Evolutionary conservation across 2,888 invertebrate genomes (phyloP).

Genomic region (Anthrax anthrax): DNA sequence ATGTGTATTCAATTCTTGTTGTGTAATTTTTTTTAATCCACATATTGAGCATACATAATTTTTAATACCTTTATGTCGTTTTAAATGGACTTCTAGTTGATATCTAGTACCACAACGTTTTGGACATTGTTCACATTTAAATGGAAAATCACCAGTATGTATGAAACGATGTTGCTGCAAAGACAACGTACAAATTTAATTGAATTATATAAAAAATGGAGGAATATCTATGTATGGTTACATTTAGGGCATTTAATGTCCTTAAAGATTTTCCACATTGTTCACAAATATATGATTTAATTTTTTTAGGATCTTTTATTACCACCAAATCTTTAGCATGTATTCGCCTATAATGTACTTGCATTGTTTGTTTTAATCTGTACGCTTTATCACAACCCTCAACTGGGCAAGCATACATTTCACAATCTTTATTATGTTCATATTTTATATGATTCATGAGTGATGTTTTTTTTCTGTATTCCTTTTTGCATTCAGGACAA

Average conservation of each 20-base stretch:
- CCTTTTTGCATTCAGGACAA: constrained; percentile 3
- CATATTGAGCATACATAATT: constrained; percentile 6
- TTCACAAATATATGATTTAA: constrained; percentile 5
- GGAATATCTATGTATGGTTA: not conserved
- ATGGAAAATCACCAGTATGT: constrained; percentile 9
- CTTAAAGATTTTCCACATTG: constrained; percentile 6
- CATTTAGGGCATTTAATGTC: constrained; percentile 1
- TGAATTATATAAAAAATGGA: not conserved
- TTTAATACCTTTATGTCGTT: constrained; percentile 12
- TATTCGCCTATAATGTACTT: constrained; percentile 3
- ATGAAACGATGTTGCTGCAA: constrained; percentile 8
- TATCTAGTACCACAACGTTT: constrained; percentile 9
- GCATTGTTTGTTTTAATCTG: constrained; percentile 7
- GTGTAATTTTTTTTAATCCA: constrained; percentile 9
- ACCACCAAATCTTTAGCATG: not conserved
- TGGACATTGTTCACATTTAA: constrained; percentile 1
- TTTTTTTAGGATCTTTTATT: not conserved
- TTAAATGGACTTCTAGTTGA: constrained; percentile 11
- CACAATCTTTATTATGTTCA: not conserved
- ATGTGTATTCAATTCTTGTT: constrained; percentile 7
- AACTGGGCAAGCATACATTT: constrained; percentile 1
- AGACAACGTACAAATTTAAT: not conserved
- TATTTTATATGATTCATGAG: not conserved
- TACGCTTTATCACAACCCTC: constrained; percentile 9
- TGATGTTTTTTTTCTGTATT: constrained; percentile 1